Percentiles rank a stretch among this genome's conserved stretches.
These are phyloP conservation scores for Lamellibrachia satsuma DNA, from an alignment of 2,888 invertebrate species.

Conservation along the genomic window DNA sequence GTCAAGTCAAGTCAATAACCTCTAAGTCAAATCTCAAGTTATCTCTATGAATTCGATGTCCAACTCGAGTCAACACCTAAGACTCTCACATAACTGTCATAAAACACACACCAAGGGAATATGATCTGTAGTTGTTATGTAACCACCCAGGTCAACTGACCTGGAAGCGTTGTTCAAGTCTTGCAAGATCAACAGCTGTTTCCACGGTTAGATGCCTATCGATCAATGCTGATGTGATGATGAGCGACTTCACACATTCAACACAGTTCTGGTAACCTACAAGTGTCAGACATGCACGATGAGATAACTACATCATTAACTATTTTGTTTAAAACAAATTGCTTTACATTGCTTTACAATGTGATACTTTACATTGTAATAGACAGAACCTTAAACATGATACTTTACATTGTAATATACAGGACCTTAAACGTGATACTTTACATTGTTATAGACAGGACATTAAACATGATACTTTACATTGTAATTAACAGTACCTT, in stretches of 20 bases:
- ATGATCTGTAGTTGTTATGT: not conserved
- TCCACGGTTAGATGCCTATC: slow-evolving; percentile 81
- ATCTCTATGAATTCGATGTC: too few species aligned
- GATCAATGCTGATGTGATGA: slow-evolving; percentile 84
- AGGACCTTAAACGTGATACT: not conserved
- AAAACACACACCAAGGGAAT: too few species aligned
- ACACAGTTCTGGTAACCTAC: slow-evolving; percentile 84
- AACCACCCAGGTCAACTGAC: slow-evolving; percentile 65
- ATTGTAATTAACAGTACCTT: not conserved
- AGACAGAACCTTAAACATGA: slow-evolving; percentile 7
- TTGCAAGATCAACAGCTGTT: slow-evolving; percentile 82
- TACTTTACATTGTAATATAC: not conserved
- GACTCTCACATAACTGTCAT: too few species aligned
- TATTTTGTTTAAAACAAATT: not conserved
- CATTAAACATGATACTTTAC: not conserved
- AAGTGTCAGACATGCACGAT: too few species aligned
- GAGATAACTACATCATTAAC: not conserved
- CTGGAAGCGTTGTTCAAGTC: slow-evolving; percentile 93
- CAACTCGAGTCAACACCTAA: too few species aligned
- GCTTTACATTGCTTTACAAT: slow-evolving; percentile 21
- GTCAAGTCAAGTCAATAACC: too few species aligned
- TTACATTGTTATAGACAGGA: not conserved
- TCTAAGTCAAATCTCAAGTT: too few species aligned
- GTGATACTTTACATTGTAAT: not conserved
- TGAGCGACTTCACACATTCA: slow-evolving; percentile 89